Conservation (phyloP, 2,797 vertebrate species). For the Clamator glandarius region DNA sequence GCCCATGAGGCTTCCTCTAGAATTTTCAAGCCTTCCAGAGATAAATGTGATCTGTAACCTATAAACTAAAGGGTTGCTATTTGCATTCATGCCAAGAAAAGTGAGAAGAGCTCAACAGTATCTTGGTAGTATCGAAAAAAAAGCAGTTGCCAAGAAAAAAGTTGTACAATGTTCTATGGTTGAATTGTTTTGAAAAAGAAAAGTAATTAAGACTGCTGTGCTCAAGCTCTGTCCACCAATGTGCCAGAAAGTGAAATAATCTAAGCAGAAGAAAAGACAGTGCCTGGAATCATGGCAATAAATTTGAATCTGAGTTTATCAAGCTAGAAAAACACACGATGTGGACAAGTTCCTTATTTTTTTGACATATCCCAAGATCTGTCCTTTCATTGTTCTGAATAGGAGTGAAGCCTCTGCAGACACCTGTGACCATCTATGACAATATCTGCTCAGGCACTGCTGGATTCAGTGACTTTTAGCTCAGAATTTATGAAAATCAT, state of each 20-base stretch:
- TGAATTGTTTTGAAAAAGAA: slow-evolving; percentile 1
- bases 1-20: not conserved
- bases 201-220: not conserved
- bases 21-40: not conserved
- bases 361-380: not conserved
- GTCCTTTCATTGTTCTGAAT: not conserved
- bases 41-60: not conserved
- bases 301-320: not conserved
- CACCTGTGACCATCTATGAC: not conserved
- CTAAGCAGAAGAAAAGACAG: not conserved
- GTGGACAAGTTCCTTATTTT: not conserved
- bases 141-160: not conserved
- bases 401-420: not conserved
- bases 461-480: not conserved
- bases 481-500: not conserved
- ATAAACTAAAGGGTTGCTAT: not conserved
- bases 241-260: not conserved
- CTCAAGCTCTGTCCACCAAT: not conserved
- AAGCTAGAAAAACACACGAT: not conserved
- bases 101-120: not conserved
- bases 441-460: not conserved
- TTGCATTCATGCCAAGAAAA: not conserved
- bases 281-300: not conserved
- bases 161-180: not conserved
- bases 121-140: not conserved